Evolutionary conservation across 2,113 vertebrate species (phyloP).

Genomic region (Plecotus auritus): DNA sequence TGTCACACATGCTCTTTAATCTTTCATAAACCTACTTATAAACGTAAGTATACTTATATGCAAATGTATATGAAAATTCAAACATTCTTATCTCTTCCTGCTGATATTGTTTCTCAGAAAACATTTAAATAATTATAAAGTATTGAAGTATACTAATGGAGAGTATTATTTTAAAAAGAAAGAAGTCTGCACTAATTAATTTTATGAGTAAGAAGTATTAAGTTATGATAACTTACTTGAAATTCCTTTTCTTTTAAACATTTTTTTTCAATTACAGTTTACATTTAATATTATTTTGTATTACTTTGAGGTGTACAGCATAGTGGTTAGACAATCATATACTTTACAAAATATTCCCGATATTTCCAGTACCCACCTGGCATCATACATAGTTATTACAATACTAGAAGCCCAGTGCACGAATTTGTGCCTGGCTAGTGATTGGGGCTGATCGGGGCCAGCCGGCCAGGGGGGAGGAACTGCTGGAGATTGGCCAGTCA

Average conservation of each 20-base stretch:
- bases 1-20: background rate
- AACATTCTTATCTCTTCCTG: background rate
- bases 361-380: background rate
- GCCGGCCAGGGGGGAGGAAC: too few relatives aligned
- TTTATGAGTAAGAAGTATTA: background rate
- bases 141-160: background rate
- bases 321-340: background rate
- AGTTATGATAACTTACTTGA: background rate
- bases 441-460: too few relatives aligned
- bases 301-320: background rate
- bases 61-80: background rate
- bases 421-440: too few relatives aligned
- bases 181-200: background rate
- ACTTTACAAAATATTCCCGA: background rate
- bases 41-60: background rate
- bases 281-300: background rate
- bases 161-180: background rate
- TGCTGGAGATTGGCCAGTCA: too few relatives aligned
- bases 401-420: background rate
- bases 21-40: background rate
- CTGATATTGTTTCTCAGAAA: slow-evolving; percentile 7
- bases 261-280: background rate
- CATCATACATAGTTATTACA: background rate
- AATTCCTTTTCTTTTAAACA: background rate
- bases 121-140: background rate